Evolutionary conservation across 2,888 invertebrate genomes (phyloP).

Genomic region (Lithophane ornitopus): DNA sequence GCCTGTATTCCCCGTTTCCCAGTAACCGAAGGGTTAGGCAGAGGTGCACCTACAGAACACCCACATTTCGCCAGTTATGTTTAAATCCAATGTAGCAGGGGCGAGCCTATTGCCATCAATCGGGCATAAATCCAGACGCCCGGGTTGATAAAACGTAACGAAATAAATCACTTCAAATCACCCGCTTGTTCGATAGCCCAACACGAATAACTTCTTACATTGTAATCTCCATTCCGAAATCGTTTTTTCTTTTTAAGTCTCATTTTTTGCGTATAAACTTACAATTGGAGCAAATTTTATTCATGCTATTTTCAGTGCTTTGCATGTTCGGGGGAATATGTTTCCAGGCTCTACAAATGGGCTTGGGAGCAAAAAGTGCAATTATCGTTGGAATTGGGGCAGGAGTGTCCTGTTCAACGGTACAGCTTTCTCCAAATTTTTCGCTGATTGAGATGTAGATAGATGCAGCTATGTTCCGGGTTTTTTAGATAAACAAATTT

Average conservation of each 20-base stretch:
- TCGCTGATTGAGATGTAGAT: neutral
- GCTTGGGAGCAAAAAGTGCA: slow-evolving; percentile 11
- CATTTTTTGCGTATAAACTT: slow-evolving; percentile 61
- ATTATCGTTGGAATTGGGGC: slow-evolving; percentile 19
- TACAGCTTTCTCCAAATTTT: neutral
- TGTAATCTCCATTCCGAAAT: slow-evolving; percentile 67
- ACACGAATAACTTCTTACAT: slow-evolving; percentile 61
- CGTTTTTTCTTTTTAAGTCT: slow-evolving; percentile 67
- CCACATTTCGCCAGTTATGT: neutral
- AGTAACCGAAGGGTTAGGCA: no score
- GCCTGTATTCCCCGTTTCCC: neutral
- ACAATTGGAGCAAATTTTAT: slow-evolving; percentile 59
- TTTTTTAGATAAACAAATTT: neutral
- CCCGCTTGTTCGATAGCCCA: slow-evolving; percentile 36
- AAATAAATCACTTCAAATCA: slow-evolving; percentile 18
- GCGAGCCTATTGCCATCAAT: neutral
- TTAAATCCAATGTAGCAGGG: no score
- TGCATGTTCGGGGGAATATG: slow-evolving; percentile 48
- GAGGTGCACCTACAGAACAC: neutral
- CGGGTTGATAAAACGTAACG: neutral
- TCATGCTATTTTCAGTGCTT: slow-evolving; percentile 50
- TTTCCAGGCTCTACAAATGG: slow-evolving; percentile 31
- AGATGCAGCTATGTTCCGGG: neutral
- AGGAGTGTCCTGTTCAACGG: slow-evolving; percentile 6
- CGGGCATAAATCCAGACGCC: neutral